Evolutionary conservation across 2,888 invertebrate genomes (phyloP), one percentile per base, ranked within the genome.

Genomic region (Enchytraeus crypticus): DNA sequence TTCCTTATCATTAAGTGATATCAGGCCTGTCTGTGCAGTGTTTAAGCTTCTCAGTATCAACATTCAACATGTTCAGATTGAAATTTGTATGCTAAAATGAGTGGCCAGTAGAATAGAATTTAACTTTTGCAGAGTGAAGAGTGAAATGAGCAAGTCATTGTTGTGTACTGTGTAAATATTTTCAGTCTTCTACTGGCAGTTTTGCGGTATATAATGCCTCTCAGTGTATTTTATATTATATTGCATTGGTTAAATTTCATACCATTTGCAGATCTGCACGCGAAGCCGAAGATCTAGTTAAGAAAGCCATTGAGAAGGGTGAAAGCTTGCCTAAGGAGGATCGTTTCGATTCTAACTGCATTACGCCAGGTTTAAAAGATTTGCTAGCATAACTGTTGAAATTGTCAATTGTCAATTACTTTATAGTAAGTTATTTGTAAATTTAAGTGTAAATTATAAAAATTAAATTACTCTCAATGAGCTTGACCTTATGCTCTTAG

Each of bases 281-380:
- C 75, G 92, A 92, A 71, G 90, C 90, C 1, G 87, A 89, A 74
- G 81, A 83, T 27, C 80, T 87, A 60, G 88, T 90, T 78, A 83
- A 84, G 30, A 85, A 86, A 71, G 93, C 93, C 0, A 81, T 80
- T 70, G 83, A 84, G 51, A 86, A 86, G 71, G 95, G 93, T 18
- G 89, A 92, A 77, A 79, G 78, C 0, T 79, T 93, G 53, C 91
- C 92, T 0, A 80, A 83, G 2, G 88, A 88, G 71, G 86, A 87
- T 59, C 83, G 90, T 62, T 97, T 97, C 77, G 97, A 97, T 80
- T 93, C 92, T 26, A 97, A 97, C 80, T 96, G 96, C 77, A 97
- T 97, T 66, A 97, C 97, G 0, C 97, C 97, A 0, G 96, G 96
- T 67, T 90, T 29, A 62, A 46, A 47, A 14, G 30, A 2, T 32